These are phyloP conservation scores for Campoletis raptor DNA, from an alignment of 2,888 invertebrate species.

Conservation along the genomic window DNA sequence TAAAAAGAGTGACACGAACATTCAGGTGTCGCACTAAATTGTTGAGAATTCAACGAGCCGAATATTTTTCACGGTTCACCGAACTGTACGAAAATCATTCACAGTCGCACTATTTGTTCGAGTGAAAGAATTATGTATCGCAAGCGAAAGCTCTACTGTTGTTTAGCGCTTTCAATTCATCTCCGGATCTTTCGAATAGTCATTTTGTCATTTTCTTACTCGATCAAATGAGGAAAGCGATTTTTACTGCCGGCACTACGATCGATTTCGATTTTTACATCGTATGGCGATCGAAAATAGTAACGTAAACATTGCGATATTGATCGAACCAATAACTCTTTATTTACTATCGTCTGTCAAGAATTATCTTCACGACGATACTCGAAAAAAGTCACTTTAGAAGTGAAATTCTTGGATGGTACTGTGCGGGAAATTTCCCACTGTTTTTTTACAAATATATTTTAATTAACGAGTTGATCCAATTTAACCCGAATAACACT, in stretches of 20 bases:
- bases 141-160: conserved; percentile 38
- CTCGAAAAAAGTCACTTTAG: not conserved
- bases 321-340: not conserved
- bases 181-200: not conserved
- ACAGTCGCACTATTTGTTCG: conserved; percentile 75
- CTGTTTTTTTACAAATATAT: not conserved
- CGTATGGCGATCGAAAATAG: not conserved
- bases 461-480: not conserved
- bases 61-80: conserved; percentile 79
- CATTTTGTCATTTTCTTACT: not conserved
- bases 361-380: not conserved
- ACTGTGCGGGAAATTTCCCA: not conserved
- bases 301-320: not conserved
- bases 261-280: not conserved
- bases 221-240: not conserved
- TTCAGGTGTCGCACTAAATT: conserved; percentile 75
- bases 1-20: conserved; percentile 66
- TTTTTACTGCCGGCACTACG: not conserved
- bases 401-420: not conserved
- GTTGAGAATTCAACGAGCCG: conserved; percentile 74
- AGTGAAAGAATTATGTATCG: conserved; percentile 73
- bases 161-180: conserved; percentile 13
- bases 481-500: not conserved
- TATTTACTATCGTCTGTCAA: not conserved
- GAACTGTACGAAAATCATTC: conserved; percentile 80